phyloP scores from a whole-genome alignment of 2,797 vertebrate genomes.

The Muraenolepis orangiensis region DNA sequence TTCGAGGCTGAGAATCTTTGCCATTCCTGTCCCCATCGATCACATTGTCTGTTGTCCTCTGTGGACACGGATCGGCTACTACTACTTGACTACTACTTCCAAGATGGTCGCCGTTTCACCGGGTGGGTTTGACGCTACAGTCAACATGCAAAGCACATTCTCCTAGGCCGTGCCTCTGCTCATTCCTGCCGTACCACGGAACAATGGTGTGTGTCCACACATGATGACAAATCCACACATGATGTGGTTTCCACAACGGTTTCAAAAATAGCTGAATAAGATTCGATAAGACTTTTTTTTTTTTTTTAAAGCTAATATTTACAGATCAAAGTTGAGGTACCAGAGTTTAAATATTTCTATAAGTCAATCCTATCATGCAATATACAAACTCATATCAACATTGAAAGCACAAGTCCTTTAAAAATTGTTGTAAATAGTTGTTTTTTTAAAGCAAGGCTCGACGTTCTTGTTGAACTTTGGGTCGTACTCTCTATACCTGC shows the following conservation, averaged over 20 bases:
- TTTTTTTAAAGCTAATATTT: neutral
- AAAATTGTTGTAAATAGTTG: neutral
- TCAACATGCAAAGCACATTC: neutral
- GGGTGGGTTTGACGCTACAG: neutral
- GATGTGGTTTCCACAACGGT: neutral
- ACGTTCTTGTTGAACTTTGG: neutral
- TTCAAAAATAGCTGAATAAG: neutral
- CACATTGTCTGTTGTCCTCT: neutral
- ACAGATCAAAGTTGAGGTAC: neutral
- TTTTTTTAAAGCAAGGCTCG: neutral
- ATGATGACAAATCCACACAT: neutral
- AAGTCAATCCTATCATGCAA: neutral
- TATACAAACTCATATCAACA: neutral
- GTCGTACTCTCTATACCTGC: neutral
- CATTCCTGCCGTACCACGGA: neutral
- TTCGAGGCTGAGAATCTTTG: neutral
- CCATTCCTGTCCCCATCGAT: neutral
- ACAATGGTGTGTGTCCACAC: neutral
- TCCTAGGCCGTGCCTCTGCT: neutral
- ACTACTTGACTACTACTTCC: neutral
- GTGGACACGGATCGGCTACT: no score
- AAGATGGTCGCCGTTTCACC: neutral
- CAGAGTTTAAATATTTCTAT: neutral
- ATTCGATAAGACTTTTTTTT: neutral
- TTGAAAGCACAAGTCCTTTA: neutral